Evolutionary conservation across 92 coral and sea anemone genomes (phyloP), one percentile per base, ranked within the genome.

Genomic region (Parazoanthus darwini): DNA sequence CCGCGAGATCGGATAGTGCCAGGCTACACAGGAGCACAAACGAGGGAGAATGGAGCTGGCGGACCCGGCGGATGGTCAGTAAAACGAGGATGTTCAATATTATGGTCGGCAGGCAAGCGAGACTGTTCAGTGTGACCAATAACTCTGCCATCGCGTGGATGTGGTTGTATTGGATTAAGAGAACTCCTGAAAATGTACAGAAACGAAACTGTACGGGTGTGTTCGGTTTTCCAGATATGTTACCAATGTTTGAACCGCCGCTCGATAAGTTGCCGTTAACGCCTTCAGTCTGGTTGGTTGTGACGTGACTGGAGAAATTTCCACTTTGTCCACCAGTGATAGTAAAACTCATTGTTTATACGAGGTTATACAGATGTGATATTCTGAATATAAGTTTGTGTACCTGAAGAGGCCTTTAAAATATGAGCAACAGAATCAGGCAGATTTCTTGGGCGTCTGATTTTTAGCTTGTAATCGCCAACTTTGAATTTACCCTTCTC

Each of bases 111-210:
- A 84, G 2, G 79, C 63, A 33, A 33, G 70, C 22, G 18, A 84
- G 87, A 46, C 43, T 5, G 67, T 84, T 84, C 29, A 84, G 66
- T 0, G 87, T 16, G 18, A 84, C 46, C 67, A 84, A 29, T 42
- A 84, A 22, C 67, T 84, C 87, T 25, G 87, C 87, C 87, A 84
- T 84, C 67, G 72, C 79, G 68, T 84, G 79, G 23, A 84, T 70
- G 67, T 84, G 44, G 15, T 72, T 84, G 65, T 84, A 71, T 68
- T 84, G 87, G 43, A 72, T 26, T 2, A 84, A 68, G 8, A 42
- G 15, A 35, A 84, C 68, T 13, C 87, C 87, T 18, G 51, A 50
- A 7, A 84, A 72, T 3, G 78, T 73, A 78, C 87, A 84, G 70
- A 84, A 43, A 44, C 87, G 87, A 46, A 70, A 33, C 26, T 84